Base-by-base conservation (phyloP, 1,140 invertebrate genomes). In the Scaptomyza graminum region DNA sequence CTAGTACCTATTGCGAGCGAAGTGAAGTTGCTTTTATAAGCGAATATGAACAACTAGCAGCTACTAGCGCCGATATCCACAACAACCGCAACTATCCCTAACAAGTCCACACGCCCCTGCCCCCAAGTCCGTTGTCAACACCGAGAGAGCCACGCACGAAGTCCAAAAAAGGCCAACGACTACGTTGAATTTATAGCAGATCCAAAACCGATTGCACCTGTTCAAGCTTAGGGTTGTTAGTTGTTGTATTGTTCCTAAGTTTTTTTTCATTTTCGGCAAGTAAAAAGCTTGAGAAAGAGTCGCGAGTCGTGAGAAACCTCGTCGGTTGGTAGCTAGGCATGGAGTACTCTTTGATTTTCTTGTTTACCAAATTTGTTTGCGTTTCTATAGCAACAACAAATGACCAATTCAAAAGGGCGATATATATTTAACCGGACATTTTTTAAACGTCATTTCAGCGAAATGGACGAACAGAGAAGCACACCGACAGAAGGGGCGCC, bases 31-130 rank as follows among this genome's bases (percentile, higher is more conserved):
- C 73, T 88, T 79, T 88, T 71, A 63, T 62, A 88, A 82, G 83
- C 70, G 75, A 82, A 46, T 67, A 69, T 81, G 72, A 82, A 76
- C 83, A 79, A 87, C 82, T 87, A 69, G 51, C 70, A 62, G 41
- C 39, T 34, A 8, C 12, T 41, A 41, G 37, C 39, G 37, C 28
- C 62, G 79, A 83, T 83, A 88, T 87, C 79, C 83, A 88, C 83
- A 87, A 88, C 83, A 87, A 87, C 83, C 82, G 79, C 82, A 88
- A 34, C 31, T 34, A 34, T 71, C 64, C 78, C 82, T 73, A 82
- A 88, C 47, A 82, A 87, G 78, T 75, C 52, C 65, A 69, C 59
- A 54, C 62, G 49, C 63, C 34, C 55, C 55, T 46, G 1, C 37
- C 37, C 39, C 52, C 31, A 18, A 9, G 16, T 5, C 44, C 74